Conservation (phyloP, 2,113 vertebrate genomes). For the Rhinogobius similis region DNA sequence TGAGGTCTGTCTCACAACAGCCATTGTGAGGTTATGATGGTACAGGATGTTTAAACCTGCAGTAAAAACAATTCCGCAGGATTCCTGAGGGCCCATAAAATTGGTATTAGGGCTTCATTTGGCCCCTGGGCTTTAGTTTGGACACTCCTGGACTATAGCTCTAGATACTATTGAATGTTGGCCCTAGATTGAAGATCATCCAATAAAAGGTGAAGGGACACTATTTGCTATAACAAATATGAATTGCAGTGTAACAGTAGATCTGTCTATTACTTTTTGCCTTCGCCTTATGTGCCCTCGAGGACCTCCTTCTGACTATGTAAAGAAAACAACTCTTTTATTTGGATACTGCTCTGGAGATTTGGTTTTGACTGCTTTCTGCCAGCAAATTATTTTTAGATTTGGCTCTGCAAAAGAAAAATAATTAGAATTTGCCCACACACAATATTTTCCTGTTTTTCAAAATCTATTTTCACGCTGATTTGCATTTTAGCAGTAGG, state of each 20-base stretch:
- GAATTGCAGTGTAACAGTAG: not conserved
- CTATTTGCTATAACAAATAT: not conserved
- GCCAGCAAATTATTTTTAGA: constrained; percentile 6
- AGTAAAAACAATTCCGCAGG: no score
- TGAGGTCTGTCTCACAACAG: no score
- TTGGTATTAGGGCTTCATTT: no score
- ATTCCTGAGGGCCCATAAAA: no score
- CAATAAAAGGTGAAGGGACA: not conserved
- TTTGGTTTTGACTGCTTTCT: not conserved
- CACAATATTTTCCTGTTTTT: not conserved
- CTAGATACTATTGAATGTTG: not conserved
- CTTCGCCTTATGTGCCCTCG: no score
- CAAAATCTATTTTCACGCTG: not conserved
- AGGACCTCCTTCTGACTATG: no score
- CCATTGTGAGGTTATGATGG: no score
- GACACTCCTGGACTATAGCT: no score
- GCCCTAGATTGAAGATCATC: not conserved
- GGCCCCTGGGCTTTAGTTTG: no score
- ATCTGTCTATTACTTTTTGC: no score
- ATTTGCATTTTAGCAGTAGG: not conserved
- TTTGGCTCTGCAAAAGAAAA: not conserved
- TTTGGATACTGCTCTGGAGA: not conserved
- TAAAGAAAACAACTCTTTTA: not conserved
- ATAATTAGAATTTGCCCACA: constrained; percentile 1
- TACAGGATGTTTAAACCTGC: no score